Conservation (phyloP, 2,888 invertebrate species). For the Punctoribates punctum region DNA sequence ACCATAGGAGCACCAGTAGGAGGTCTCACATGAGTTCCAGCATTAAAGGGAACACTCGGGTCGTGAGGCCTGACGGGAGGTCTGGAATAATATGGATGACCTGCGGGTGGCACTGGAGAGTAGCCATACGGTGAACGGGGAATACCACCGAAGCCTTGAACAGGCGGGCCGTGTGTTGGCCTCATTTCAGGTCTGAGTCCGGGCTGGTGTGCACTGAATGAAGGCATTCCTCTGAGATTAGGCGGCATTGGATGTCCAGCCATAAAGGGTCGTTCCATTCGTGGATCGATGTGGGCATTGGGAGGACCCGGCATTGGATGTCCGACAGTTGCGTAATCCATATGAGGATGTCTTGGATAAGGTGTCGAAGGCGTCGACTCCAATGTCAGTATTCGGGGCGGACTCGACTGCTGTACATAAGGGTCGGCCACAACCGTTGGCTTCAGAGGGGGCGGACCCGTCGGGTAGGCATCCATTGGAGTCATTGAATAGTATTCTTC, state of each 20-base stretch:
- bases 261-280: neutral
- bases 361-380: neutral
- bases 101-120: constrained; percentile 43
- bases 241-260: constrained; percentile 19
- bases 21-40: neutral
- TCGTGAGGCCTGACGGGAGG: neutral
- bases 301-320: neutral
- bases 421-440: constrained; percentile 5
- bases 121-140: constrained; percentile 44
- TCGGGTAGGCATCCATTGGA: neutral
- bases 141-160: constrained; percentile 40
- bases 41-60: neutral
- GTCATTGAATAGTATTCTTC: constrained; percentile 9
- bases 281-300: neutral
- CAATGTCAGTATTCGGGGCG: neutral
- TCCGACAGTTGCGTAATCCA: neutral
- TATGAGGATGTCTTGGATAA: constrained; percentile 12
- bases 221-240: neutral
- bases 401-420: constrained; percentile 22
- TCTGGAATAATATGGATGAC: constrained; percentile 5
- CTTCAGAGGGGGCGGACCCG: constrained; percentile 2
- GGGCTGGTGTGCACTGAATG: neutral
- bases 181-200: constrained; percentile 35
- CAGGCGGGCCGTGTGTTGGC: constrained; percentile 44
- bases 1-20: neutral